Base-by-base conservation (phyloP, 2,888 invertebrate species). In the Troides helena region DNA sequence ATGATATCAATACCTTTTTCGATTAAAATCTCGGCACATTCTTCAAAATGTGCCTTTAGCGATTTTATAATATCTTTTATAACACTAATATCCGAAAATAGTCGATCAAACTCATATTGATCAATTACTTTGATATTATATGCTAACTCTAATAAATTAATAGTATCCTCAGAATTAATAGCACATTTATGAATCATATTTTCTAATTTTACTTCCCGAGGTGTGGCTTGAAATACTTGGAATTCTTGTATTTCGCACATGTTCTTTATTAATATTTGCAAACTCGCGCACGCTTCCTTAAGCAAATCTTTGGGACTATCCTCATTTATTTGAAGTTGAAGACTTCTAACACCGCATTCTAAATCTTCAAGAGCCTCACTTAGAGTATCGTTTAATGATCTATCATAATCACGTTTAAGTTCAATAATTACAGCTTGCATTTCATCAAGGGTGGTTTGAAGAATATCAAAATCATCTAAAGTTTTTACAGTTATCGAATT, bases 271-370 rank as follows among this genome's bases (percentile, higher is more conserved):
- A 92, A 78, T 57, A 88, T 72, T 70, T 87, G 84, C 69, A 92
- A 79, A 53, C 90, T 88, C n/a, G 83, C 87, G 79, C 89, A 90
- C 17, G 90, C 89, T 80, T 92, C 90, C 72, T 84, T 84, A 2
- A 92, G 78, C 66, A 90, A 78, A 36, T 87, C 85, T 14, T 86
- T 82, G 62, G 90, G 87, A 74, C 89, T 88, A 30, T 85, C 84
- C 79, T 92, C 91, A 76, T 85, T 87, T 63, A 91, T 86, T 74
- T 90, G 90, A 75, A 92, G 85, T 75, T 91, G 91, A 6, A 92
- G 89, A 84, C 91, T 92, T 76, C 92, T 89, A 79, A 92, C 90
- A 79, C 88, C 90, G 83, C 92, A 92, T 84, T 92, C 92, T 86
- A 92, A 87, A 77, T 92, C 92, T 76, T 91, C 88, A 75, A 93